A percentile compares a stretch with the other conserved stretches of the same genome.
Conservation (phyloP, 2,888 invertebrate species). For the Harpalus rufipes region DNA sequence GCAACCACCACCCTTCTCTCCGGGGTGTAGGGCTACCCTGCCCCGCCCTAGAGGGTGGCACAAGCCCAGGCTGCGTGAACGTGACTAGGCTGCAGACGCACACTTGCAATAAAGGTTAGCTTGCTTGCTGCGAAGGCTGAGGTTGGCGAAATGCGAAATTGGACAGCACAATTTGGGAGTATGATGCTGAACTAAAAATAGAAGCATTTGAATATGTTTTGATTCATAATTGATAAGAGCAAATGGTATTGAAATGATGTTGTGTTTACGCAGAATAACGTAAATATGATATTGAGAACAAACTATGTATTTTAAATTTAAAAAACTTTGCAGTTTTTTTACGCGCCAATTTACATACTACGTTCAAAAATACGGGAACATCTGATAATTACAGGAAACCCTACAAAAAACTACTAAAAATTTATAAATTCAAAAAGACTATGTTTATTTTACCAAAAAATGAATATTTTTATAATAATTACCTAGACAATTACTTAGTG, state of each 20-base stretch:
- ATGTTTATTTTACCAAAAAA: too few species aligned
- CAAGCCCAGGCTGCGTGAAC: neutral
- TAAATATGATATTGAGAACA: too few species aligned
- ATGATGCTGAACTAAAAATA: neutral
- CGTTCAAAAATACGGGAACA: too few species aligned
- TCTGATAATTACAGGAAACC: too few species aligned
- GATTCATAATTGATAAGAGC: neutral
- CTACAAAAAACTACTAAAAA: too few species aligned
- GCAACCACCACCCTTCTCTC: conserved; percentile 1
- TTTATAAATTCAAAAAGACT: too few species aligned
- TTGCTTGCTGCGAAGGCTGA: neutral
- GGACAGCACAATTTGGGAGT: neutral
- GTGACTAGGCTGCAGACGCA: conserved; percentile 1
- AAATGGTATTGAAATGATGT: neutral
- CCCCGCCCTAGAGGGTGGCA: neutral
- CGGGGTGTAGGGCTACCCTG: neutral
- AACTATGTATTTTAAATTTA: too few species aligned
- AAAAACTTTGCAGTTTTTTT: too few species aligned
- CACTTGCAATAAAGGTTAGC: neutral
- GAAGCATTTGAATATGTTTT: neutral
- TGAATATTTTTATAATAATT: too few species aligned
- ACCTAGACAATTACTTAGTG: too few species aligned
- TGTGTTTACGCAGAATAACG: too few species aligned
- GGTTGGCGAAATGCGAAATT: neutral
- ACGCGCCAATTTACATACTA: too few species aligned